Evolutionary conservation across 2,888 invertebrate species (phyloP).

Genomic region (Yponomeuta evonymella): DNA sequence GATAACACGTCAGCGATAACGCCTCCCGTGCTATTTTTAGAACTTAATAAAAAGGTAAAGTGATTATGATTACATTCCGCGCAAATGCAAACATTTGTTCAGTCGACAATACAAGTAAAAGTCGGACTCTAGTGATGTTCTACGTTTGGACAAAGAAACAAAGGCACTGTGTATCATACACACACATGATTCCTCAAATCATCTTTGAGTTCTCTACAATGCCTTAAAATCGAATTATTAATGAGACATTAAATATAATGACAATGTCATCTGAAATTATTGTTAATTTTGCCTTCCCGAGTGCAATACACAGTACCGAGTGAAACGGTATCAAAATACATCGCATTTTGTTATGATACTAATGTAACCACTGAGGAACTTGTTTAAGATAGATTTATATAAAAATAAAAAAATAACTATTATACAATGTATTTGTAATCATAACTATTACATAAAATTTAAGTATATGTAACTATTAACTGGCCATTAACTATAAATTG

Average conservation of each 20-base stretch:
- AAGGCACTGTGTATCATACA: not conserved
- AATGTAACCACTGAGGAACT: not conserved
- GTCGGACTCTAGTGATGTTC: not conserved
- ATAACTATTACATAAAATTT: not conserved
- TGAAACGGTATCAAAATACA: not conserved
- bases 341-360: not conserved
- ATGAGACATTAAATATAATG: not conserved
- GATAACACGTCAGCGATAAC: slow-evolving; percentile 68
- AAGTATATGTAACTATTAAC: too few relatives aligned
- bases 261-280: not conserved
- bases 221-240: not conserved
- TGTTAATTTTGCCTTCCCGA: not conserved
- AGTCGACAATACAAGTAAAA: slow-evolving; percentile 10
- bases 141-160: not conserved
- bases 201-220: not conserved
- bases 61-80: slow-evolving; percentile 45
- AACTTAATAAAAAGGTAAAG: slow-evolving; percentile 65
- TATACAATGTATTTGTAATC: not conserved
- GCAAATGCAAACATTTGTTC: slow-evolving; percentile 29
- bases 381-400: not conserved
- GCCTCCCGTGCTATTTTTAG: slow-evolving; percentile 63
- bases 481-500: too few relatives aligned
- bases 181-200: not conserved
- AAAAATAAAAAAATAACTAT: not conserved
- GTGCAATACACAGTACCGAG: not conserved